Evolutionary conservation across 2,888 invertebrate species (phyloP).

Genomic region (Nebria salina): DNA sequence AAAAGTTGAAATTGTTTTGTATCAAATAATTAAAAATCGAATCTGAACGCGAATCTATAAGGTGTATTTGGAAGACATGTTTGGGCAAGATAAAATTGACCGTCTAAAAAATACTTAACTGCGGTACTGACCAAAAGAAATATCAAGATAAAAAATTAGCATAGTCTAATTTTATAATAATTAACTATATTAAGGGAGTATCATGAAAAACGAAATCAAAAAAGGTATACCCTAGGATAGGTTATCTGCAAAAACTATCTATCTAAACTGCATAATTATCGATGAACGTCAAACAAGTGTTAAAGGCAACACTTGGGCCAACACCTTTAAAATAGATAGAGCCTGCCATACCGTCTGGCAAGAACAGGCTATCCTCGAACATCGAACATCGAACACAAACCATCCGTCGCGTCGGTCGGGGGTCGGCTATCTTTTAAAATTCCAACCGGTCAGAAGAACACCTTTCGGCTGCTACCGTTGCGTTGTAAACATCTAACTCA

Average conservation of each 20-base stretch:
- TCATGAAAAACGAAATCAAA: not conserved
- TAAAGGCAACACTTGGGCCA: not conserved
- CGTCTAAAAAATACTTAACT: no score
- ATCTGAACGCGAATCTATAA: no score
- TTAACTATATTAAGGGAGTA: not conserved
- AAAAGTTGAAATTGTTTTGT: no score
- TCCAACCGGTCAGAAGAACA: not conserved
- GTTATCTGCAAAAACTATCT: not conserved
- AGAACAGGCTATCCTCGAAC: not conserved
- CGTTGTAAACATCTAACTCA: not conserved
- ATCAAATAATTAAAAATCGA: no score
- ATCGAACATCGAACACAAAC: not conserved
- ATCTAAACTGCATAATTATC: not conserved
- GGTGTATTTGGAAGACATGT: no score
- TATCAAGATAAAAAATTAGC: not conserved
- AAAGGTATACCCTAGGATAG: not conserved
- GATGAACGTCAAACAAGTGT: not conserved
- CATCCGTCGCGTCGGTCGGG: not conserved
- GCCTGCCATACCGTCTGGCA: not conserved
- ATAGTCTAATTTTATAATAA: not conserved
- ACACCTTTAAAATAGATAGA: not conserved
- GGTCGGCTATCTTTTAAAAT: not conserved
- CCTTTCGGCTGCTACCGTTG: conserved; percentile 1
- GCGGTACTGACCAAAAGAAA: not conserved
- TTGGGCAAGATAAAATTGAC: no score